phyloP scores from a whole-genome alignment of 2,888 invertebrate species.

The Heliconius sara region DNA sequence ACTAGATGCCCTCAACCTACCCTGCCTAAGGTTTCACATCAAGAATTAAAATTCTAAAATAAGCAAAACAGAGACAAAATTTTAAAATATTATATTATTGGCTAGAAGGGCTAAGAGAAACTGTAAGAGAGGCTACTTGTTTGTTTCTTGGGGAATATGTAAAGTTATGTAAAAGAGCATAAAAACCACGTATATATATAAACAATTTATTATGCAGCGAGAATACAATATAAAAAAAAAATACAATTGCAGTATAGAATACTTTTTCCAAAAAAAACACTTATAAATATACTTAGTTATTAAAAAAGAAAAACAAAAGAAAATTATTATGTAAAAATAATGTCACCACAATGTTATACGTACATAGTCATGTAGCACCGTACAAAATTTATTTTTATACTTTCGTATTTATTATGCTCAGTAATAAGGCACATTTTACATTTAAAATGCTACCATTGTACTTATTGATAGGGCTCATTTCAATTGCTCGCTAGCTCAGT shows the following conservation, averaged over 20 bases:
- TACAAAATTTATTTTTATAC: background rate
- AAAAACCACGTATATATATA: conserved; percentile 10
- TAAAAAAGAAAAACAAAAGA: conserved; percentile 18
- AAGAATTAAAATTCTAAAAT: no score
- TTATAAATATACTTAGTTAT: background rate
- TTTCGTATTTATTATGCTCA: conserved; percentile 19
- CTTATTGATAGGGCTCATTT: conserved; percentile 6
- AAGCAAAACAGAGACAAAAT: no score
- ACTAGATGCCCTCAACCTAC: no score
- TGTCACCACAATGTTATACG: conserved; percentile 13
- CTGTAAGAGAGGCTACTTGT: no score
- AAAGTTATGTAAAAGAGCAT: no score
- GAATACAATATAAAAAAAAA: conserved; percentile 11
- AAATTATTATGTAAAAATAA: conserved; percentile 32
- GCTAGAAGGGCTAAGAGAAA: no score
- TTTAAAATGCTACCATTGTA: conserved; percentile 24
- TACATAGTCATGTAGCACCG: background rate
- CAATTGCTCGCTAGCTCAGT: no score
- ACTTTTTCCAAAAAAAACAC: background rate
- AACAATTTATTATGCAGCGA: conserved; percentile 27
- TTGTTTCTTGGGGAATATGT: no score
- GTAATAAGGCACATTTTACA: conserved; percentile 26
- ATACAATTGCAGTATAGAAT: conserved; percentile 32
- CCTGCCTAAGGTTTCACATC: no score
- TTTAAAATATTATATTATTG: no score